These are phyloP conservation scores for Mermis nigrescens DNA, from an alignment of 2,888 invertebrate genomes.

Conservation along the genomic window DNA sequence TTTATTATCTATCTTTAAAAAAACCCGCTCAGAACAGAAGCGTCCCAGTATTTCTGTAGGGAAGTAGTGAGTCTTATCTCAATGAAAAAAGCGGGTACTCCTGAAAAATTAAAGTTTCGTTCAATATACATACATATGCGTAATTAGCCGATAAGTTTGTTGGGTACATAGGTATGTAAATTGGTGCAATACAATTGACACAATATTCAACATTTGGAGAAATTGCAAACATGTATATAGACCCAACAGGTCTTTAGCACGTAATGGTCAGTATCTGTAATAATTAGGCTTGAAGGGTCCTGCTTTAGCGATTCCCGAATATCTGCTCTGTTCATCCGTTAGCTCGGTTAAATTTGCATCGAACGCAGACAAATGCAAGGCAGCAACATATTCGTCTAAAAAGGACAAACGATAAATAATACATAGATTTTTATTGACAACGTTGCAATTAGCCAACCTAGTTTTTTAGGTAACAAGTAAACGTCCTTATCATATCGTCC, in stretches of 20 bases:
- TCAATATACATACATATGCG: no score
- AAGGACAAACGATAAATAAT: background rate
- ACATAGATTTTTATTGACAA: background rate
- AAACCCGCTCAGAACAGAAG: no score
- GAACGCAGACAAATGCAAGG: conserved; percentile 82
- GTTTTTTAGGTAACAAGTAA: conserved; percentile 89
- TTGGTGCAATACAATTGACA: no score
- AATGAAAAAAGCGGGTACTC: no score
- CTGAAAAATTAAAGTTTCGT: no score
- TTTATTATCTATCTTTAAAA: no score
- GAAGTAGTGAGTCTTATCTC: no score
- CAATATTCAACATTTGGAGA: no score
- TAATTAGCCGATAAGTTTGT: no score
- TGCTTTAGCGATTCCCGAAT: conserved; percentile 85
- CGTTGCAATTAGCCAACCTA: conserved; percentile 46
- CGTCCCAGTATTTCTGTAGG: no score
- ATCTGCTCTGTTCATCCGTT: conserved; percentile 86
- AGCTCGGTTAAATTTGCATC: conserved; percentile 91
- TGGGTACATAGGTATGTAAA: no score
- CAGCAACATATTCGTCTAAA: conserved; percentile 86
- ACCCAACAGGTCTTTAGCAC: background rate
- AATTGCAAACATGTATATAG: no score
- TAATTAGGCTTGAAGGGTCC: conserved; percentile 97
- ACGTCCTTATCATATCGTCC: conserved; percentile 91
- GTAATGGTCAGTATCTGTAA: conserved; percentile 51